Evolutionary conservation across 2,888 invertebrate species (phyloP), one percentile per base, ranked within the genome.

Genomic region (Drosophila vallismaia): DNA sequence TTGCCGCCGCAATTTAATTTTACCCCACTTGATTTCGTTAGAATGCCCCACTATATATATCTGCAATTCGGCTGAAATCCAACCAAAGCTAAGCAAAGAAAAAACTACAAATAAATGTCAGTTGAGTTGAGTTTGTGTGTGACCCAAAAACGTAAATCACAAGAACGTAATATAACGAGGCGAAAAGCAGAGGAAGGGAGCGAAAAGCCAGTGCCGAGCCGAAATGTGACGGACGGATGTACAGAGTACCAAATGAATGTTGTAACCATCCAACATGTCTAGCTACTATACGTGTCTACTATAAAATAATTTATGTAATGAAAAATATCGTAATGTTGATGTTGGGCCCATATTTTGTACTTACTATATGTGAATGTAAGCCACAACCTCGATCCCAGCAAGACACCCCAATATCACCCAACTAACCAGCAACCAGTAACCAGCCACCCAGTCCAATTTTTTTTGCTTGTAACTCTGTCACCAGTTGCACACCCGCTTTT

Each of bases 241-340:
- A 82, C 82, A 82, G 86, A 82, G 82, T 88, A 88, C 88, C 57
- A 76, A 83, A 71, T 76, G 72, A 82, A 79, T 88, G 83, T 87
- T 77, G 84, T 72, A 85, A 79, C 70, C 74, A 76, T 56, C 81
- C 81, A 82, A 82, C 81, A 82, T 81, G 67, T 82, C 83, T 79
- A 86, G 79, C 64, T 88, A 88, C 88, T 88, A 69, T 83, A 83
- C 77, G 84, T 81, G 77, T 86, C 90, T 90, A 90, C 89, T 90
- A 90, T 90, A 88, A 88, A 88, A 86, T 88, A 89, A 89, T 90
- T 90, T 90, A 90, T 90, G 89, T 90, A 90, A 90, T 90, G 89
- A 90, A 90, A 90, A 90, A 90, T 90, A 90, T 90, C 90, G 89
- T 90, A 90, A 90, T 90, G 89, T 90, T 90, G 89, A 90, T 90